phyloP scores from a whole-genome alignment of 1,140 invertebrate species.

The Microplitis mediator region DNA sequence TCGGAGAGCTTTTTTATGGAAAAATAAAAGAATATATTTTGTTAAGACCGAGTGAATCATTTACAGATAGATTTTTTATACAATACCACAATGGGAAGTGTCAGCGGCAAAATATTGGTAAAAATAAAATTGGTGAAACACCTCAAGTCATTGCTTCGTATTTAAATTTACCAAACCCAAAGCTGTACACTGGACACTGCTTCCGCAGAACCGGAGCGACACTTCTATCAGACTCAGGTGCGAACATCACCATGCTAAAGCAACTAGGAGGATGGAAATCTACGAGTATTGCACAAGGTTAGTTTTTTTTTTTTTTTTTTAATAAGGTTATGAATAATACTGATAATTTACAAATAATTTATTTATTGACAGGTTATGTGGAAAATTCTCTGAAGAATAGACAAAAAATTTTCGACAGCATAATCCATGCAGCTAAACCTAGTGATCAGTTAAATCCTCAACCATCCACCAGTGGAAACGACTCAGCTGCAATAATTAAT shows the following conservation, averaged over 20 bases:
- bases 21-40: slow-evolving; percentile 5
- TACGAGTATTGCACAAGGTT: slow-evolving; percentile 12
- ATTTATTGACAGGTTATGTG: not conserved
- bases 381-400: not conserved
- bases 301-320: no score
- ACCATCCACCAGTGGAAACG: not conserved
- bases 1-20: slow-evolving; percentile 10
- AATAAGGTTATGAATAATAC: no score
- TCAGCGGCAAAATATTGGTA: slow-evolving; percentile 8
- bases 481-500: no score
- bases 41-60: not conserved
- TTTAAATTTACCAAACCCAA: slow-evolving; percentile 17
- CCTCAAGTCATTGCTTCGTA: not conserved
- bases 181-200: slow-evolving; percentile 25
- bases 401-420: not conserved
- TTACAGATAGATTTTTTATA: slow-evolving; percentile 24
- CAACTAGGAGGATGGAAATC: slow-evolving; percentile 23
- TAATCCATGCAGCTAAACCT: not conserved
- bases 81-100: slow-evolving; percentile 18
- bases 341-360: not conserved
- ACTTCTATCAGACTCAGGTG: slow-evolving; percentile 18
- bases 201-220: slow-evolving; percentile 25
- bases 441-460: not conserved
- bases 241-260: slow-evolving; percentile 16
- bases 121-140: slow-evolving; percentile 20